These are phyloP conservation scores for Apodemia zela DNA, from an alignment of 2,888 invertebrate species.

Conservation along the genomic window DNA sequence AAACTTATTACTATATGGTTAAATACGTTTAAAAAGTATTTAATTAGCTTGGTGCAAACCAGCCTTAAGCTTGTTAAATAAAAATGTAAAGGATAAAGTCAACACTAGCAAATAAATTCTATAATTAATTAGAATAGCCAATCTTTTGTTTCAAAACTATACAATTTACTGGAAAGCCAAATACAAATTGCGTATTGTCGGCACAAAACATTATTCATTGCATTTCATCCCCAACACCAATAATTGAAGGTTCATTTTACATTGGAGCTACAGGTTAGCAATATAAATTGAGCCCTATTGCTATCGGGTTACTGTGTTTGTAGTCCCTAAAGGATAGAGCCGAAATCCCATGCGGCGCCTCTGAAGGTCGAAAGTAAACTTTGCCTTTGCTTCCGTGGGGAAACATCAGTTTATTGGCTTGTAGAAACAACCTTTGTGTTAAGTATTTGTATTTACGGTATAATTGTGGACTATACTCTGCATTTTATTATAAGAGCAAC, in stretches of 20 bases:
- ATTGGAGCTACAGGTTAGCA: constrained; percentile 31
- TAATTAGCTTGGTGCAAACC: too few relatives aligned
- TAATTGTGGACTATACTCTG: constrained; percentile 19
- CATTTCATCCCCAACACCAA: constrained; percentile 59
- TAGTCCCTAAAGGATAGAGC: constrained; percentile 17
- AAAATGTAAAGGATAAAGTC: not conserved
- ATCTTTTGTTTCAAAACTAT: constrained; percentile 3
- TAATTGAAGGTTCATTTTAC: constrained; percentile 54
- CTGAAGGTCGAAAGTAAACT: constrained; percentile 57
- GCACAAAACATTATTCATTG: constrained; percentile 50
- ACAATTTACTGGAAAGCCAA: not conserved
- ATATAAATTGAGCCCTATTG: constrained; percentile 47
- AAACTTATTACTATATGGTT: too few relatives aligned
- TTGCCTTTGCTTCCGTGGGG: constrained; percentile 44
- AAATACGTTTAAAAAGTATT: too few relatives aligned
- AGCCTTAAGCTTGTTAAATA: too few relatives aligned
- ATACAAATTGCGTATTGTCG: not conserved
- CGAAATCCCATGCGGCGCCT: constrained; percentile 31
- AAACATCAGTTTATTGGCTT: constrained; percentile 51
- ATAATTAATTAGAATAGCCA: not conserved
- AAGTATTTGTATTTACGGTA: constrained; percentile 1
- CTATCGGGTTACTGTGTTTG: constrained; percentile 21
- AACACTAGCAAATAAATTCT: not conserved
- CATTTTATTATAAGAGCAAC: constrained; percentile 9
- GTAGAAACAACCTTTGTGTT: constrained; percentile 27